Base-by-base conservation (phyloP, 2,888 invertebrate species). In the Xanthia togata region DNA sequence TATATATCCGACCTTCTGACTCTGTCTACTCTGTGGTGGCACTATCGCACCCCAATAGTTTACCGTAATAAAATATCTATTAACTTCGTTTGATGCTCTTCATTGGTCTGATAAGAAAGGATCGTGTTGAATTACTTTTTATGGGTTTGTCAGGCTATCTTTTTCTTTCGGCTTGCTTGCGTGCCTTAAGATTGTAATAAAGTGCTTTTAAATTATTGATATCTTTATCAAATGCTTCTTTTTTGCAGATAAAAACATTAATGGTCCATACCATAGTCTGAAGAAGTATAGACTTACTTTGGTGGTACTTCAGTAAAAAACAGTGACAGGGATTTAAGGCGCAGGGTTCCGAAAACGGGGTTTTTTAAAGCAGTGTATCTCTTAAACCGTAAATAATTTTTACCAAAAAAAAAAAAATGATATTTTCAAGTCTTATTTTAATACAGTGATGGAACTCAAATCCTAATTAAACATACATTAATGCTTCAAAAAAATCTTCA, bases 21-120 rank as follows among this genome's bases (percentile, higher is more conserved):
- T 0, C 2, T 47, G 0, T 38, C 20, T 55, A n/a, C 31, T 26
- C 44, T 38, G 11, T 55, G 75, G 53, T 44, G 41, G 44, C 69
- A 79, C 72, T 81, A 83, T 84, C 83, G 26, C 14, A 26, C 71
- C 44, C 64, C 53, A 60, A 62, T 50, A 38, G 60, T 72, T 57
- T 35, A 69, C 70, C 55, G 85, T 85, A 80, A 83, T 86, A 86
- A 86, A 86, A 86, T 81, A 86, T 78, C 81, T 86, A 85, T 88
- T 86, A 83, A 76, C 70, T 67, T 68, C 53, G 70, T 78, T 82
- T 81, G 73, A 82, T 79, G 79, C 65, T 64, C 77, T 76, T 85
- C 77, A 83, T 82, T 70, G 55, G 57, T 8, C 20, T 70, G 87
- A 88, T 88, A 86, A 85, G 77, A 71, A 76, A 73, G 75, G 79